Base-by-base conservation (phyloP, 2,113 vertebrate genomes). In the Eretmochelys imbricata region DNA sequence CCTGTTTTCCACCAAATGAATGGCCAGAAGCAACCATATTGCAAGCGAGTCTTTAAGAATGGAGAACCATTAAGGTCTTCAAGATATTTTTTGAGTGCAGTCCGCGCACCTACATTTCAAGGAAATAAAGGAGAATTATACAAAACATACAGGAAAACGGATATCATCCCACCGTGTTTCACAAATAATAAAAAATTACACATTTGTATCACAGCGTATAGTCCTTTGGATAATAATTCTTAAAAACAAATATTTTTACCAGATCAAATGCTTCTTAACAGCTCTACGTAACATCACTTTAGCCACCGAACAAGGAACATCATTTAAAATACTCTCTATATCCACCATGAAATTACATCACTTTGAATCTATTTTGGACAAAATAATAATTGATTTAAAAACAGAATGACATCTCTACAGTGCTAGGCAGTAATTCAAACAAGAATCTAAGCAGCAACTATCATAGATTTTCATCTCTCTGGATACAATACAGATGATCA, bases 401-500 rank as follows among this genome's bases (percentile, higher is more conserved):
- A 1, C 19, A 72, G 29, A 85, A 85, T 0, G 24, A 87, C 42
- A 90, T 35, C 24, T 89, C 53, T 24, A 22, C 31, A 57, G 48
- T 22, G 16, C 75, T 92, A 35, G 19, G 27, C 85, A n/a, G 85
- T 46, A 89, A 72, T 88, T 94, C 57, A 55, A 87, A 62, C 42
- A 89, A 51, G 46, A 89, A 82, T 0, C 0, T 25, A 84, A 65
- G 50, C 57, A 81, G 29, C 4, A 0, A 55, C 24, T 89, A 19
- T 14, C 92, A 78, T 9, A 42, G 83, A 86, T 95, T 97, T 95
- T 87, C 50, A 91, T 92, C 96, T 46, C 22, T 93, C 79, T 95
- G 89, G 84, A 91, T 84, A 83, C 53, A 65, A 53, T 84, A 87
- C 79, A 89, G 13, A 78, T 76, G 38, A 76, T 27, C 42, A 27